A percentile compares a stretch with the other conserved stretches of the same genome.
Evolutionary conservation across 2,888 invertebrate genomes (phyloP).

Genomic region (Sinotaia quadrata): DNA sequence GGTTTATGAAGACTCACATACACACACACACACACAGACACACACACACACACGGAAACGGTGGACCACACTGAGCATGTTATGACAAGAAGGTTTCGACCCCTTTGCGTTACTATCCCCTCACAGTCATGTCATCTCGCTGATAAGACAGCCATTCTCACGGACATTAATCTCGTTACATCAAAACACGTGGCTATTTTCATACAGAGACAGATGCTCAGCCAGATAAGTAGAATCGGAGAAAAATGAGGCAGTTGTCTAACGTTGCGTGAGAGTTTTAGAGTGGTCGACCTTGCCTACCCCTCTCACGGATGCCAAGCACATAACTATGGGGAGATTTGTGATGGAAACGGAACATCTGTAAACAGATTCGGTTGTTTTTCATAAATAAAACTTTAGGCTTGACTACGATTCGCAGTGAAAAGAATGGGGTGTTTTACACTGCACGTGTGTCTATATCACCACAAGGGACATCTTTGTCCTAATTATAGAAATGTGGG

Average conservation of each 20-base stretch:
- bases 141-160: constrained; percentile 11
- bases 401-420: too few species aligned
- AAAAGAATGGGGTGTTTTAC: too few species aligned
- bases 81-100: neutral
- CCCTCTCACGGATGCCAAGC: neutral
- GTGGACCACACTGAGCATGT: neutral
- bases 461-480: too few species aligned
- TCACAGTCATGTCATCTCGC: neutral
- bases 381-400: neutral
- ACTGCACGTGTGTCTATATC: too few species aligned
- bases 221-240: neutral
- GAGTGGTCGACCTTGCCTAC: neutral
- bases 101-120: neutral
- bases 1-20: too few species aligned
- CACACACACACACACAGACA: too few species aligned
- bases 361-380: neutral
- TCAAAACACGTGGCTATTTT: constrained; percentile 13
- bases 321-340: neutral
- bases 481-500: too few species aligned
- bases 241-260: constrained; percentile 7
- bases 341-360: neutral
- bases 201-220: neutral
- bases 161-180: neutral
- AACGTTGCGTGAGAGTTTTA: constrained; percentile 8
- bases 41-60: too few species aligned